Conservation (phyloP, 2,888 invertebrate species). For the Caenorhabditis doughertyi region DNA sequence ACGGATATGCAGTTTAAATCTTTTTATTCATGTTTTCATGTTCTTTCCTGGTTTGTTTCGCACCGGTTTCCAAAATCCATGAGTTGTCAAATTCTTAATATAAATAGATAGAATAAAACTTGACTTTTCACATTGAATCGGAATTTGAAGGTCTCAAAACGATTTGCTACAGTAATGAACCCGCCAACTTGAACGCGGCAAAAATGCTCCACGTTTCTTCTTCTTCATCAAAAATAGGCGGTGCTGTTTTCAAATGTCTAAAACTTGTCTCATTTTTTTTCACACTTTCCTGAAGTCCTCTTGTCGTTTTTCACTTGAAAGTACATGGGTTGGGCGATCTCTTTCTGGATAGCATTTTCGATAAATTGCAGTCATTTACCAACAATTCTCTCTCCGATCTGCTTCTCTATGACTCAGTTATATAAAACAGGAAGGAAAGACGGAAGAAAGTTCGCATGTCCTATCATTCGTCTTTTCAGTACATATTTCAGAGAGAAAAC, state of each 20-base stretch:
- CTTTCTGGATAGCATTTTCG: too few species aligned
- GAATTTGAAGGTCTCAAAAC: slow-evolving; percentile 40
- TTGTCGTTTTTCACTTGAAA: too few species aligned
- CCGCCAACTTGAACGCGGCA: slow-evolving; percentile 56
- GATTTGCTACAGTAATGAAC: slow-evolving; percentile 3
- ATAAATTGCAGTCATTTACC: neutral
- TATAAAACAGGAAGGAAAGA: neutral
- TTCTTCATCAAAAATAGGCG: too few species aligned
- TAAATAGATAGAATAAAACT: neutral
- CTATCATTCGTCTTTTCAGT: slow-evolving; percentile 27
- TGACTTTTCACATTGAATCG: slow-evolving; percentile 1
- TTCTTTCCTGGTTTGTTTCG: slow-evolving; percentile 20
- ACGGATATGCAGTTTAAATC: slow-evolving; percentile 70
- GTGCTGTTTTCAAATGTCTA: too few species aligned
- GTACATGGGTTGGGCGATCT: too few species aligned
- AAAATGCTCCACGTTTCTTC: neutral
- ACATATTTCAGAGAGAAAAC: slow-evolving; percentile 17
- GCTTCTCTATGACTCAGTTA: neutral
- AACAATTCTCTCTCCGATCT: neutral
- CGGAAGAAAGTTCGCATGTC: slow-evolving; percentile 11
- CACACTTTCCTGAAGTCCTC: neutral
- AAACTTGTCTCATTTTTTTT: neutral
- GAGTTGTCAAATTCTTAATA: slow-evolving; percentile 28
- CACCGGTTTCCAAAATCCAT: slow-evolving; percentile 47
- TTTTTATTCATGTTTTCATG: neutral